Evolutionary conservation across 2,797 vertebrate genomes (phyloP), one percentile per base, ranked within the genome.

Genomic region (Miopithecus talapoin): DNA sequence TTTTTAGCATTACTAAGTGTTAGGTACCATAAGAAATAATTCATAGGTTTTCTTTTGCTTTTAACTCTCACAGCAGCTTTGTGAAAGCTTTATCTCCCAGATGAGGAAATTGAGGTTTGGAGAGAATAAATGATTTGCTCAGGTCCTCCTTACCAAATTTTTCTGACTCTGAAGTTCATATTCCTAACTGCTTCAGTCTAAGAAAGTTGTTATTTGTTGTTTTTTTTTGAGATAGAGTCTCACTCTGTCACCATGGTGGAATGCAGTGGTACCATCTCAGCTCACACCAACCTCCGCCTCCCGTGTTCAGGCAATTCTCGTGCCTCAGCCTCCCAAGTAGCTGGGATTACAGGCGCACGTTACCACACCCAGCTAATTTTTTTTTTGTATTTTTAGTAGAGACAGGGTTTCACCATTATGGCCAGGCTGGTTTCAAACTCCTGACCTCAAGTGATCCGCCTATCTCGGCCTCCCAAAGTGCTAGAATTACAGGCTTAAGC

Each of bases 71-170:
- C 9, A 96, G 39, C 36, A 97, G 36, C 84, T 95, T 87, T 97
- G 9, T 96, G 78, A 97, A 93, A 94, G n/a, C 68, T 91, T 92
- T 78, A 86, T 78, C 6, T 85, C 14, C 26, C 53, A 95, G 41
- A 78, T 87, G 48, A 94, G 46, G 70, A 96, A 96, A 95, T 92
- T 75, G 92, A 98, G 30, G 68, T 87, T 95, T 95, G 94, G 11
- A 41, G n/a, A 84, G 72, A 93, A 89, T 76, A 91, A 53, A 4
- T 94, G n/a, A 93, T 94, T 94, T 97, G 30, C 85, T 96, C 36
- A 87, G 85, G 59, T 46, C 36, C 36, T 96, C 85, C 46, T 94
- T 96, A 92, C 36, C 55, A 64, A 19, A 72, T 89, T 36, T 95
- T 97, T 94, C 85, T 87, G 79, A 91, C 57, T 95, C 33, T 84